A percentile compares a stretch with the other conserved stretches of the same genome.
These are phyloP conservation scores for Callyntrura sp. DNA, from an alignment of 2,888 invertebrate species.

Conservation along the genomic window DNA sequence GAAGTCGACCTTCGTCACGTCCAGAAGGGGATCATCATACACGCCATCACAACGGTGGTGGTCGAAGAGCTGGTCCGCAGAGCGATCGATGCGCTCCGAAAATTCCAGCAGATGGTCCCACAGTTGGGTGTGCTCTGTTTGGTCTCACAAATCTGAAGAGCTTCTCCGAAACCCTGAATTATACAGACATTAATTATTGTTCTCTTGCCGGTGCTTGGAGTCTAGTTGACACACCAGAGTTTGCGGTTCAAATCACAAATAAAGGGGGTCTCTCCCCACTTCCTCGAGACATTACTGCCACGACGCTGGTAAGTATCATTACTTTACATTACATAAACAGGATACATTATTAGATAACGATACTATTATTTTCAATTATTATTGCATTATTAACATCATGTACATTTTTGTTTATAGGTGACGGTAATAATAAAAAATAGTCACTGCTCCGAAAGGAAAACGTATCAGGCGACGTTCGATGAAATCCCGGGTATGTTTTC, in stretches of 20 bases:
- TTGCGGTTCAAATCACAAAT: slow-evolving; percentile 84
- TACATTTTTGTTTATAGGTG: slow-evolving; percentile 81
- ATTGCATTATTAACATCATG: too few species aligned
- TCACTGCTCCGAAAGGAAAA: slow-evolving; percentile 83
- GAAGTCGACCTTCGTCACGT: slow-evolving; percentile 49
- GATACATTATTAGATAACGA: too few species aligned
- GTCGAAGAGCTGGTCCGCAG: slow-evolving; percentile 52
- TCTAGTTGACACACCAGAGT: slow-evolving; percentile 83
- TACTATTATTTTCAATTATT: slow-evolving; percentile 15
- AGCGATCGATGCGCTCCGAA: slow-evolving; percentile 79
- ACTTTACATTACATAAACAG: too few species aligned
- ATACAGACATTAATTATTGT: slow-evolving; percentile 81
- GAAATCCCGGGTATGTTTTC: slow-evolving; percentile 84
- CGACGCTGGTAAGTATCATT: slow-evolving; percentile 82
- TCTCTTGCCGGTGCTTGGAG: slow-evolving; percentile 84
- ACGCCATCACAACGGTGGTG: slow-evolving; percentile 24
- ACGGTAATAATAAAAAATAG: slow-evolving; percentile 83
- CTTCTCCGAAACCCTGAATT: slow-evolving; percentile 82
- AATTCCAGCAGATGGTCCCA: slow-evolving; percentile 71
- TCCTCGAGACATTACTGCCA: slow-evolving; percentile 83
- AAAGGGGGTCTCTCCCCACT: slow-evolving; percentile 83
- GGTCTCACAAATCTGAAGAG: slow-evolving; percentile 84
- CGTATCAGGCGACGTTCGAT: slow-evolving; percentile 83
- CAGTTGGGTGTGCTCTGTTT: slow-evolving; percentile 83
- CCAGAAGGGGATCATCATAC: slow-evolving; percentile 33